Evolutionary conservation across 53 echinoderm and acorn worm species (phyloP).

Genomic region (Zoroaster sp.): DNA sequence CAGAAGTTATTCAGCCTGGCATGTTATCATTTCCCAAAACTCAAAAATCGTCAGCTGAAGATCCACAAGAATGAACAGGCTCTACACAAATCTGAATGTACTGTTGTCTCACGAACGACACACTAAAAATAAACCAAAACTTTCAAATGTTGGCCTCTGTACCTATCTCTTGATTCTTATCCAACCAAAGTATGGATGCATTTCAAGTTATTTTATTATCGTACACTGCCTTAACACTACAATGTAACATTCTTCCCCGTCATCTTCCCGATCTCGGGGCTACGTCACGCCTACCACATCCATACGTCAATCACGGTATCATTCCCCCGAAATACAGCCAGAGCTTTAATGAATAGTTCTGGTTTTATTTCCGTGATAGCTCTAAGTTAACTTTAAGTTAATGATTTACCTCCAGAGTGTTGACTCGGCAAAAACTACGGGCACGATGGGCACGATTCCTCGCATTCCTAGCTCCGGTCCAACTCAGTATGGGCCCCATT

Average conservation of each 20-base stretch:
- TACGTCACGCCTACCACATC: background rate
- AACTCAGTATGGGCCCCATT: background rate
- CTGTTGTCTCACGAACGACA: too few relatives aligned
- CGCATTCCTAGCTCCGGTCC: background rate
- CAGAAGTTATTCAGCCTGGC: too few relatives aligned
- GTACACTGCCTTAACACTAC: too few relatives aligned
- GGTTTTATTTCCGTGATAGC: slow-evolving; percentile 6
- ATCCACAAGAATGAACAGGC: too few relatives aligned
- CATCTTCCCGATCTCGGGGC: background rate
- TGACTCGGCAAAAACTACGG: background rate
- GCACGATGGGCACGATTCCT: slow-evolving; percentile 20
- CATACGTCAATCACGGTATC: slow-evolving; percentile 18
- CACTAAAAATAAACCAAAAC: too few relatives aligned
- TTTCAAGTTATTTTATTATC: too few relatives aligned
- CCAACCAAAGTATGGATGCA: too few relatives aligned
- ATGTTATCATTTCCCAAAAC: too few relatives aligned
- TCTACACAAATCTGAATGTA: too few relatives aligned
- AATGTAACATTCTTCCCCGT: background rate
- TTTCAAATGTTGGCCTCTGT: too few relatives aligned
- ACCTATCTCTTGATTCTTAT: too few relatives aligned
- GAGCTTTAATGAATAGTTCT: background rate
- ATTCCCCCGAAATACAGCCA: background rate
- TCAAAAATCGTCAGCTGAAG: too few relatives aligned
- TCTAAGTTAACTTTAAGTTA: slow-evolving; percentile 25
- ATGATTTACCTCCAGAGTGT: slow-evolving; percentile 22